These are phyloP conservation scores for Leptopilina boulardi DNA, from an alignment of 1,140 invertebrate genomes.

Conservation along the genomic window DNA sequence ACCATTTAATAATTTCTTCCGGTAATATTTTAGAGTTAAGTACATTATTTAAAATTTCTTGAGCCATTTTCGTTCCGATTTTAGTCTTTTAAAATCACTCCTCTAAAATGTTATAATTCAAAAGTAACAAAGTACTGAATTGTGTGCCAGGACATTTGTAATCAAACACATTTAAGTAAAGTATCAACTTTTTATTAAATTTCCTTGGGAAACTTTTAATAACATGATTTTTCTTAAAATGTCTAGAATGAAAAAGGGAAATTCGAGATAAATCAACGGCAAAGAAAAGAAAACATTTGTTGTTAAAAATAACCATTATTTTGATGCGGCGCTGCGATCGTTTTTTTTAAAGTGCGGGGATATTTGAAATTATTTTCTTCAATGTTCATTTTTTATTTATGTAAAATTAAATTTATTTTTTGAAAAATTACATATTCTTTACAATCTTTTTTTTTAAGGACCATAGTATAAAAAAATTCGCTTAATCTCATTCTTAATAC, in stretches of 20 bases:
- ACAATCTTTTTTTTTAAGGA: not conserved
- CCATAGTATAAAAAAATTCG: not conserved
- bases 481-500: not conserved
- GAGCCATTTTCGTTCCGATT: conserved; percentile 43
- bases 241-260: not conserved
- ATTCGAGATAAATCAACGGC: not conserved
- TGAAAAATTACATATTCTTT: not conserved
- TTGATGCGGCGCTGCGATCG: not conserved
- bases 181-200: not conserved
- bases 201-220: not conserved
- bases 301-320: not conserved
- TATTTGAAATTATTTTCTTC: not conserved
- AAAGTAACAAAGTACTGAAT: not conserved
- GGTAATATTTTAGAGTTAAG: conserved; percentile 50
- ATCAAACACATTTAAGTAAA: not conserved
- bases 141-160: not conserved
- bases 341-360: not conserved
- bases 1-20: conserved; percentile 55
- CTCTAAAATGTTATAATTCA: not conserved
- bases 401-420: not conserved
- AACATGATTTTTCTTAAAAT: not conserved
- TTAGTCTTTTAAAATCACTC: not conserved
- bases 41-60: conserved; percentile 52
- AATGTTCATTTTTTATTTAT: not conserved
- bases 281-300: not conserved